A percentile compares a stretch with the other conserved stretches of the same genome.
Evolutionary conservation across 2,888 invertebrate species (phyloP).

Genomic region (Volucella bombylans): DNA sequence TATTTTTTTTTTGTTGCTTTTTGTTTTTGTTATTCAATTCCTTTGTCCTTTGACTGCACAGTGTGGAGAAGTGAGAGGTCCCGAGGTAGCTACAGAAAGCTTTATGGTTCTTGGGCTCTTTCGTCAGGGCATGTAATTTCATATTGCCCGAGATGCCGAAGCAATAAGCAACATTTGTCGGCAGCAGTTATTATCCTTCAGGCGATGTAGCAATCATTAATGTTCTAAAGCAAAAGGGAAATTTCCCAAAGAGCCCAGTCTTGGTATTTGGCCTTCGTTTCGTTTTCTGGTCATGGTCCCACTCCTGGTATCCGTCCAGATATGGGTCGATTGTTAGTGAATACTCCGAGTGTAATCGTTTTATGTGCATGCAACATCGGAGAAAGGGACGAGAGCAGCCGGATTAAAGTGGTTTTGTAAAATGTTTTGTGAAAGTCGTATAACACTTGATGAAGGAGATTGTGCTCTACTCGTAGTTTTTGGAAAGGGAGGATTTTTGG

Average conservation of each 20-base stretch:
- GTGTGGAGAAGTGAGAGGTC: neutral
- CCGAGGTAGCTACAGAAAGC: neutral
- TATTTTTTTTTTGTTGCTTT: constrained; percentile 6
- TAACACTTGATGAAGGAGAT: constrained; percentile 14
- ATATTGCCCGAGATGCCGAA: constrained; percentile 45
- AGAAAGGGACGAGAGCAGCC: neutral
- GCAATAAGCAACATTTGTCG: constrained; percentile 56
- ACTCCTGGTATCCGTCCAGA: neutral
- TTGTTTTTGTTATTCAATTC: constrained; percentile 1
- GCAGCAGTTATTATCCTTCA: constrained; percentile 36
- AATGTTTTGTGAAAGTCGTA: constrained; percentile 9
- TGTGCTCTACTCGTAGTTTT: neutral
- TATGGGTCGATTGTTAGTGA: constrained; percentile 48
- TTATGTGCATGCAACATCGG: constrained; percentile 18
- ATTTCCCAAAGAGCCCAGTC: constrained; percentile 8
- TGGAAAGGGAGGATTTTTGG: neutral
- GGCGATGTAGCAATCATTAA: constrained; percentile 30
- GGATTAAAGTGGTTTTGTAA: constrained; percentile 46
- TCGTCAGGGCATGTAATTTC: constrained; percentile 36
- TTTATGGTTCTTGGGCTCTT: constrained; percentile 7
- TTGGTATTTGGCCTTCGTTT: too few species aligned
- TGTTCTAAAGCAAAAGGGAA: constrained; percentile 11
- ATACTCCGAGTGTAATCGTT: constrained; percentile 53
- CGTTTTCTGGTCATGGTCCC: too few species aligned
- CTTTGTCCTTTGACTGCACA: neutral